Conservation (phyloP, 1,140 invertebrate species). For the Chironomus striatipennis region DNA sequence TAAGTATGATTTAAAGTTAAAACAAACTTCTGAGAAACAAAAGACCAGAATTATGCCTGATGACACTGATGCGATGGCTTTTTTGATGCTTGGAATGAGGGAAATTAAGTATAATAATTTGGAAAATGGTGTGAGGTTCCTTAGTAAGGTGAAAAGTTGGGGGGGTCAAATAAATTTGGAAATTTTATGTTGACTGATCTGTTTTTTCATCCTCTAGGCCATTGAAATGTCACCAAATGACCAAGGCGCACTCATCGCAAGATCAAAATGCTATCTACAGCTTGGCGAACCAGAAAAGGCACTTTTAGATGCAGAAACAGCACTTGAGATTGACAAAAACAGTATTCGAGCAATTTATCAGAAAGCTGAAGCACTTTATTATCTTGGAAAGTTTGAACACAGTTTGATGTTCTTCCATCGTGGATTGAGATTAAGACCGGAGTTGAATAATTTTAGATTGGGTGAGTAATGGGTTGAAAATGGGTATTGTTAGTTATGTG, state of each 20-base stretch:
- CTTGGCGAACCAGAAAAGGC: slow-evolving; percentile 77
- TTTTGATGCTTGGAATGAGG: slow-evolving; percentile 62
- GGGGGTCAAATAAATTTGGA: neutral
- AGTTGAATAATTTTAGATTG: slow-evolving; percentile 75
- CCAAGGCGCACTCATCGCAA: slow-evolving; percentile 73
- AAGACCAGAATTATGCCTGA: slow-evolving; percentile 54
- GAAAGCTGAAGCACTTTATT: slow-evolving; percentile 88
- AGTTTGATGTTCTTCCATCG: slow-evolving; percentile 86
- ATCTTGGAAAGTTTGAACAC: slow-evolving; percentile 86
- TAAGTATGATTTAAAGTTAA: slow-evolving; percentile 71
- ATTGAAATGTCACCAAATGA: slow-evolving; percentile 77
- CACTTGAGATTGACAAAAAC: slow-evolving; percentile 63
- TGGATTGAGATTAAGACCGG: slow-evolving; percentile 73
- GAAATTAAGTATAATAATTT: slow-evolving; percentile 63
- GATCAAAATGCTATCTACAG: slow-evolving; percentile 83
- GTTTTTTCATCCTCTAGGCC: slow-evolving; percentile 49
- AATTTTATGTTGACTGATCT: neutral
- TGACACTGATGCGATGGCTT: slow-evolving; percentile 64
- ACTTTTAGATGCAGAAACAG: slow-evolving; percentile 73
- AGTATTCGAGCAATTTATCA: slow-evolving; percentile 79
- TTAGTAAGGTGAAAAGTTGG: slow-evolving; percentile 59
- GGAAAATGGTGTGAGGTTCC: slow-evolving; percentile 59
- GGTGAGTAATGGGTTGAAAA: neutral
- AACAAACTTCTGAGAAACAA: slow-evolving; percentile 40
- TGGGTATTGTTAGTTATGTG: no score